Base-by-base conservation (phyloP, 2,797 vertebrate genomes). In the Eulemur mongoz region DNA sequence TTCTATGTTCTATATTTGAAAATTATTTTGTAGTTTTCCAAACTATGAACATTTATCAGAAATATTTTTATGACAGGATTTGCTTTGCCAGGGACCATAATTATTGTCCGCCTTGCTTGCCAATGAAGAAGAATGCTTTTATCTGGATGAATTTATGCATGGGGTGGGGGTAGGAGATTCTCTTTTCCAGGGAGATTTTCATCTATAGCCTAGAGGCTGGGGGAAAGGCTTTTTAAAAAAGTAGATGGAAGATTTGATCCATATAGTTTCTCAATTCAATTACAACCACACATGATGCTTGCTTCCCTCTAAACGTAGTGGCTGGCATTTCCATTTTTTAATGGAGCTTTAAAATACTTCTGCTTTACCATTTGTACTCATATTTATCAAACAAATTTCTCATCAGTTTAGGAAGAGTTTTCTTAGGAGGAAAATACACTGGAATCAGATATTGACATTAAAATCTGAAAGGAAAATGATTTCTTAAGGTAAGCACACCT, bases 231-330 rank as follows among this genome's bases (percentile, higher is more conserved):
- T 97, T 98, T 93, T 82, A n/a, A 89, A 94, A 96, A 97, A 65
- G 95, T 92, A 95, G 27, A 95, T 67, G 85, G 97, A 95, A 95
- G 90, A 97, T 98, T 94, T 94, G 73, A 98, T 98, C 93, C 52
- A 80, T 95, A 94, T 72, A 95, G 96, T 97, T 94, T 96, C 79
- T 94, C 63, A 95, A 93, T 84, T 94, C 87, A 89, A 45, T 92
- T 84, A 88, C 13, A 96, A 78, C 14, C 35, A 57, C 7, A 23
- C 40, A 25, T 79, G 83, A 94, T 95, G 82, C 93, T 94, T 61
- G 54, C 81, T 98, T 90, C 92, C 92, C 67, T 97, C 86, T 83
- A 18, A 95, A 86, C 83, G n/a, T 25, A 84, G 22, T 89, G 67
- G 87, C 95, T 86, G 80, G 87, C 70, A 87, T 72, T 96, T 92